Evolutionary conservation across 2,888 invertebrate genomes (phyloP), one percentile per base, ranked within the genome.

Genomic region (Melanophora roralis): DNA sequence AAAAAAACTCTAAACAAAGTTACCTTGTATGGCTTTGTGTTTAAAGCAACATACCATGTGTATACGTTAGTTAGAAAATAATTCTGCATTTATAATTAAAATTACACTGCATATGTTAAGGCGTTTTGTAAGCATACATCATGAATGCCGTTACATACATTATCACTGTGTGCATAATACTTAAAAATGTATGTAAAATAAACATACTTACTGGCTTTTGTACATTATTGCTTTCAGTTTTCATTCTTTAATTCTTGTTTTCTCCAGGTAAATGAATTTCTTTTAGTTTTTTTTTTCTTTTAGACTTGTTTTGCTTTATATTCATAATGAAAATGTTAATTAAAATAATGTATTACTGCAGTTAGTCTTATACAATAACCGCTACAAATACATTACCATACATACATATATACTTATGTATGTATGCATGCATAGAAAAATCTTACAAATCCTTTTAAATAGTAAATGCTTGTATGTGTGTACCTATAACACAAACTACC

Each of bases 341-440:
- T 86, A 86, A 86, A 86, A 86, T 87, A 86, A 87, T 87, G 86
- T 86, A 86, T 85, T 86, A 83, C 82, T 84, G 82, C 73, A 80
- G 80, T 59, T 80, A 80, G 80, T 77, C 67, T 34, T 60, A 62
- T 55, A 60, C 53, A 76, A 76, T 62, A 71, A 60, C n/a, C 23
- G 47, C 34, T 32, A n/a, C 53, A 49, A 19, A 65, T 59, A 57
- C 65, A 65, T 36, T 14, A 2, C 5, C 12, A 40, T 1, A 23
- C 14, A 27, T 27, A n/a, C n/a, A n/a, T n/a, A n/a, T n/a, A n/a
- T n/a, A n/a, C n/a, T n/a, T n/a, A n/a, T n/a, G n/a, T n/a, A n/a
- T n/a, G n/a, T n/a, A n/a, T n/a, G 27, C 27, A 27, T 27, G 6
- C 27, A 6, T 27, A 27, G 3, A 27, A 27, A 27, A 27, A 27